A percentile compares a stretch with the other conserved stretches of the same genome.
Conservation (phyloP, 2,113 vertebrate genomes). For the Ceratotherium simum region DNA sequence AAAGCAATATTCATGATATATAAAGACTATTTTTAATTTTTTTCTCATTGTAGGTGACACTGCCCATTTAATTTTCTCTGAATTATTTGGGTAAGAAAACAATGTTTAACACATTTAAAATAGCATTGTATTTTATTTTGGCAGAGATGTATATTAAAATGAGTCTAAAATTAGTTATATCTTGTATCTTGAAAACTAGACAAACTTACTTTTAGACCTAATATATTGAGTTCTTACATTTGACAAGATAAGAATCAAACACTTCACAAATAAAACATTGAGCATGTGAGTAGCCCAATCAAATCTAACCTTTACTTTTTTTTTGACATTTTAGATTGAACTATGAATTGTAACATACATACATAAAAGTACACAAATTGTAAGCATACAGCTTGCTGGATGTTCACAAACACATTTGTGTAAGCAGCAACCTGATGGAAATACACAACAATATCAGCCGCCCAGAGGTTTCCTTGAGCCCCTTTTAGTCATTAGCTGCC, state of each 20-base stretch:
- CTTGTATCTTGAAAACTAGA: background rate
- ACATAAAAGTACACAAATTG: background rate
- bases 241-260: background rate
- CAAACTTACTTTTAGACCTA: background rate
- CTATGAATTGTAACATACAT: background rate
- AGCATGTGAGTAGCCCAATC: background rate
- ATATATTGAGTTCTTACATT: background rate
- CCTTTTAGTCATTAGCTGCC: background rate
- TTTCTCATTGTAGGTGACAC: background rate
- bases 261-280: background rate
- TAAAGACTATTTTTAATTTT: background rate
- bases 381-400: background rate
- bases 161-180: background rate
- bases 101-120: background rate
- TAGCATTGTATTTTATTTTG: constrained; percentile 42
- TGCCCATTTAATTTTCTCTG: background rate
- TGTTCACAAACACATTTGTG: background rate
- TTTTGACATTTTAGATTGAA: background rate
- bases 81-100: background rate
- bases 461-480: background rate
- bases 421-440: background rate
- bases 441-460: background rate
- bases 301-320: background rate
- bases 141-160: background rate
- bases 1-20: constrained; percentile 9